phyloP scores from a whole-genome alignment of 2,797 vertebrate species.

The Tokudaia tokunoshimensis region DNA sequence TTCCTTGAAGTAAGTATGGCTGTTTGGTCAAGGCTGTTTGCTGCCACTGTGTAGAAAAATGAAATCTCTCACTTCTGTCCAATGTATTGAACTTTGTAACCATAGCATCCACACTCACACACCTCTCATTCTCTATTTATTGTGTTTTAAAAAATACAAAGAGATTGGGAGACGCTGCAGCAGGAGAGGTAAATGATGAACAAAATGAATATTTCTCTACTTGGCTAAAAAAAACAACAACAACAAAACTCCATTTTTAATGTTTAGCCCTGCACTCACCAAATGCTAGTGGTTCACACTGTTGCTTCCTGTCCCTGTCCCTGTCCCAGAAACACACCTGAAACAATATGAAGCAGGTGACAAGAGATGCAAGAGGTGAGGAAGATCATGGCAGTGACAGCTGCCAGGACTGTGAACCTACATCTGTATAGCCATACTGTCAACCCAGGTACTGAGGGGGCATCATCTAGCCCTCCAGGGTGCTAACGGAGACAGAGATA shows the following conservation, averaged over 20 bases:
- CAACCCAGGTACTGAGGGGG: rapidly evolving
- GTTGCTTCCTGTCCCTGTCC: neutral
- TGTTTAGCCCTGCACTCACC: neutral
- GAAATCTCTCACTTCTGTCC: conserved; percentile 57
- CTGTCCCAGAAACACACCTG: neutral
- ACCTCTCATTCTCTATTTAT: conserved; percentile 33
- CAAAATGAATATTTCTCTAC: conserved; percentile 63
- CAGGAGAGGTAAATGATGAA: neutral
- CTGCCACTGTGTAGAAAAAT: conserved; percentile 67
- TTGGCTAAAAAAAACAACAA: neutral
- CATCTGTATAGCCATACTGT: neutral
- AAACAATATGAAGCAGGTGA: neutral
- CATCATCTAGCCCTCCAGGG: neutral
- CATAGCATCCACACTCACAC: neutral
- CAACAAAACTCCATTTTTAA: conserved; percentile 18
- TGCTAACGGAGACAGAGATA: neutral
- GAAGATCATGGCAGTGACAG: neutral
- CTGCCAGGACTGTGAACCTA: rapidly evolving
- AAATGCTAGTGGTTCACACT: neutral
- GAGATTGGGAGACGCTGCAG: conserved; percentile 15
- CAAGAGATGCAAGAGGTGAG: neutral
- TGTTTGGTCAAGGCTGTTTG: conserved; percentile 21
- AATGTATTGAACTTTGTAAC: conserved; percentile 45
- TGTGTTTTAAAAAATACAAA: conserved; percentile 63
- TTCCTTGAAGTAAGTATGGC: neutral